Conservation (phyloP, 92 coral and sea anemone genomes). For the Chrysogorgia sp. region DNA sequence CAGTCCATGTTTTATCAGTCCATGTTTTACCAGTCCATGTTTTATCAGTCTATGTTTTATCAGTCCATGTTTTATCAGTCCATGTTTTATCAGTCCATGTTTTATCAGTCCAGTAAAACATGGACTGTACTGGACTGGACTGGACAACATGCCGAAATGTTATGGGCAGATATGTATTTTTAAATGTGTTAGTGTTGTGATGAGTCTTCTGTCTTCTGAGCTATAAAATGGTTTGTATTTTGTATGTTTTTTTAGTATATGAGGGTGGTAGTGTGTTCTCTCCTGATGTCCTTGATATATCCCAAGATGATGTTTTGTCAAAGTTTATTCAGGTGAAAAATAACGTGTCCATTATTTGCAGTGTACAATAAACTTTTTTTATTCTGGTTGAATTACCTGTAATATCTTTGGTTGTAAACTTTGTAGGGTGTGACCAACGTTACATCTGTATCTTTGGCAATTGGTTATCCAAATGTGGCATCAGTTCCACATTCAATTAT, state of each 20-base stretch:
- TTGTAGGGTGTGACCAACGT: constrained; percentile 90
- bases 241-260: constrained; percentile 68
- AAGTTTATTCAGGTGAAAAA: constrained; percentile 73
- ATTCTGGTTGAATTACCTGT: neutral
- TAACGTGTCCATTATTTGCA: neutral
- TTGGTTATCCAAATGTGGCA: constrained; percentile 96
- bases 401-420: constrained; percentile 3
- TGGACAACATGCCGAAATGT: too few relatives aligned
- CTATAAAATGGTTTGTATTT: too few relatives aligned
- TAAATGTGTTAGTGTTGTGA: too few relatives aligned
- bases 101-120: too few relatives aligned
- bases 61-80: too few relatives aligned
- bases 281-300: constrained; percentile 89
- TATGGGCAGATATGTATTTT: too few relatives aligned
- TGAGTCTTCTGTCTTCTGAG: too few relatives aligned
- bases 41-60: too few relatives aligned
- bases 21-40: too few relatives aligned
- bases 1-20: too few relatives aligned
- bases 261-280: constrained; percentile 85
- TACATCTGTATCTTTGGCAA: constrained; percentile 87
- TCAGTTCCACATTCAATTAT: constrained; percentile 95
- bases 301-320: constrained; percentile 72
- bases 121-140: too few relatives aligned
- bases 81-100: too few relatives aligned
- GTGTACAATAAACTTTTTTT: neutral